Conservation (phyloP, 2,888 invertebrate genomes). For the Drosophila monieri region DNA sequence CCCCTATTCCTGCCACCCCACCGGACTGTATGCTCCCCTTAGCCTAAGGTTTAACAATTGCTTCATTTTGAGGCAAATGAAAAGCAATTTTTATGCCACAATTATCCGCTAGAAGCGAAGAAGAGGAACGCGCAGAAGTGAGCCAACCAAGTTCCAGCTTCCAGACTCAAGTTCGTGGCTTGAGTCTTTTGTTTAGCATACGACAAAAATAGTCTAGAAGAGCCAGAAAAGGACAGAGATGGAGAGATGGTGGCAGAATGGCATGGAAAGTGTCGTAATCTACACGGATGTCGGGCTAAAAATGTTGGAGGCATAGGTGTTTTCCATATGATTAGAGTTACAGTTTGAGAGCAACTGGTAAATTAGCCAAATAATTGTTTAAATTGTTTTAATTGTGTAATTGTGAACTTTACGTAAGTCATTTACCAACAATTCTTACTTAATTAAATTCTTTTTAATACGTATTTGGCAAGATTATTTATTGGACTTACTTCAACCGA, state of each 20-base stretch:
- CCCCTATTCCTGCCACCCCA: neutral
- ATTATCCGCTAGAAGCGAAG: slow-evolving; percentile 52
- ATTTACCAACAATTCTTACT: neutral
- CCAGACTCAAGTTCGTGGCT: slow-evolving; percentile 55
- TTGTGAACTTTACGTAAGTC: neutral
- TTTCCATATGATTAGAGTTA: slow-evolving; percentile 6
- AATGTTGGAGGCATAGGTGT: neutral
- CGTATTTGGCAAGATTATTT: slow-evolving; percentile 28
- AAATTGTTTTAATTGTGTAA: neutral
- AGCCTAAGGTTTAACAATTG: slow-evolving; percentile 57
- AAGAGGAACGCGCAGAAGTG: slow-evolving; percentile 24
- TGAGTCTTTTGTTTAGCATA: slow-evolving; percentile 71
- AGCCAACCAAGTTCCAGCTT: slow-evolving; percentile 25
- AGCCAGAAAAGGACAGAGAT: slow-evolving; percentile 2
- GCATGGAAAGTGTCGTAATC: slow-evolving; percentile 25
- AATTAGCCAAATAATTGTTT: neutral
- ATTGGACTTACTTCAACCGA: slow-evolving; percentile 34
- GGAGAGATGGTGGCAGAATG: slow-evolving; percentile 1
- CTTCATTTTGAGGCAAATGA: slow-evolving; percentile 75
- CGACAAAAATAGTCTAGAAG: slow-evolving; percentile 52
- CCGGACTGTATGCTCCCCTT: slow-evolving; percentile 20
- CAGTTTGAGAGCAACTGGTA: neutral
- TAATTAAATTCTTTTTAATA: neutral
- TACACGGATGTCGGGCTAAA: slow-evolving; percentile 9
- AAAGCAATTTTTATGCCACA: slow-evolving; percentile 73